Base-by-base conservation (phyloP, 2,888 invertebrate species). In the Capitulum mitella region DNA sequence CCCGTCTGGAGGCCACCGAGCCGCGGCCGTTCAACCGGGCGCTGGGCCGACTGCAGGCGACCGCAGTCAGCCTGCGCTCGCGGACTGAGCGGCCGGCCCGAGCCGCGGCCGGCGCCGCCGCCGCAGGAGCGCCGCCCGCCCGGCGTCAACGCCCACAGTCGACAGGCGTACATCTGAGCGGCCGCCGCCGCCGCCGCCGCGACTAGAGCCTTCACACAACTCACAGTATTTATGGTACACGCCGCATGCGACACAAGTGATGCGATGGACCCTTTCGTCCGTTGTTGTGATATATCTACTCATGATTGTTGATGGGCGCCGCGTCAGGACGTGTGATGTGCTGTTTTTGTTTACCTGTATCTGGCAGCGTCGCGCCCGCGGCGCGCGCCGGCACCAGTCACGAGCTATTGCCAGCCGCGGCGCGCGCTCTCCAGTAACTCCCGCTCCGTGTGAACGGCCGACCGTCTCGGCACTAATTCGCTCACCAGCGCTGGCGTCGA, bases 41-140 rank as follows among this genome's bases (percentile, higher is more conserved):
- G 29, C 76, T 76, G 32, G 76, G 32, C 16, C 43, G 76, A 29
- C 43, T 76, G 46, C 76, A 76, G 46, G 76, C 76, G 16, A 75
- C 75, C n/a, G 75, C 75, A 10, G 26, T 43, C 14, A 46, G 32
- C 19, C 48, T 43, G 76, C 46, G 76, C 6, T 76, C 29, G 5
- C 76, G 76, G 14, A n/a, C 46, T 76, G 29, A 22, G 46, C 3
- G 46, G 46, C 29, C 76, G 76, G 19, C 2, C 76, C 19, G 76
- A 76, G 29, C 48, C 37, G 43, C 26, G 14, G 29, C 43, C n/a
- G 40, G 43, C 12, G 75, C 29, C 8, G 29, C 48, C 29, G 46
- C 16, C 43, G 6, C n/a, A 6, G 16, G 46, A 29, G 46, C 22
- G 16, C 1, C 8, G 29, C 46, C 34, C 16, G 22, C 8, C 29